phyloP scores from a whole-genome alignment of 2,113 vertebrate genomes.

The Oryzias curvinotus region DNA sequence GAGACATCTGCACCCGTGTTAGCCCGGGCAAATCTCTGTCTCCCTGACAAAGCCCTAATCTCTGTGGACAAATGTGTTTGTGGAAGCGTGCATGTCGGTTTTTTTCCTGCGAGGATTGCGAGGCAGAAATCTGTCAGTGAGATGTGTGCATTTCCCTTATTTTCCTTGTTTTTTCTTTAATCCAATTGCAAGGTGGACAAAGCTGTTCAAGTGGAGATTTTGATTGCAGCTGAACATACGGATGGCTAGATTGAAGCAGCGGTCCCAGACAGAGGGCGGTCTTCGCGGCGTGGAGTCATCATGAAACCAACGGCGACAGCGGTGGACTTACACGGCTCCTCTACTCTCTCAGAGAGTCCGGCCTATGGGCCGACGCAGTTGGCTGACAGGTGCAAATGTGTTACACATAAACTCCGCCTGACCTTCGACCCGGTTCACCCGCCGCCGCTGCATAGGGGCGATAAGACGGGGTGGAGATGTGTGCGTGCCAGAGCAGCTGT shows the following conservation, averaged over 20 bases:
- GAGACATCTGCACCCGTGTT: constrained; percentile 73
- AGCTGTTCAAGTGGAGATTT: constrained; percentile 66
- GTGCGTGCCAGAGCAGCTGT: constrained; percentile 78
- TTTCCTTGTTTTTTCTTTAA: constrained; percentile 41
- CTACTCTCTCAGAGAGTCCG: constrained; percentile 37
- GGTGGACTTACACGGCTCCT: constrained; percentile 52
- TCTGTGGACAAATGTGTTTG: constrained; percentile 36
- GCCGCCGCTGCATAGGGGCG: constrained; percentile 1
- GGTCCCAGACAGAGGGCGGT: constrained; percentile 59
- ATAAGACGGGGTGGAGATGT: constrained; percentile 72
- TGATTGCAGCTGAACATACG: constrained; percentile 66
- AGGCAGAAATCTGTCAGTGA: constrained; percentile 56
- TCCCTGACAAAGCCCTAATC: constrained; percentile 74
- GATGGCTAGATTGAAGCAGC: constrained; percentile 61
- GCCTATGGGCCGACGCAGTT: constrained; percentile 47
- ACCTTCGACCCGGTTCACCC: constrained; percentile 52
- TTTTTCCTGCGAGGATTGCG: constrained; percentile 48
- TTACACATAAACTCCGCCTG: constrained; percentile 26
- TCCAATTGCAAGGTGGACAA: constrained; percentile 69
- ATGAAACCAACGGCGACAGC: constrained; percentile 53
- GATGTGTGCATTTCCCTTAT: constrained; percentile 40
- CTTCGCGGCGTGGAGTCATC: constrained; percentile 48
- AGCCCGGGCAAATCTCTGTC: constrained; percentile 68
- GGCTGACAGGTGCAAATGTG: constrained; percentile 64
- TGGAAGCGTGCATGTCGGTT: constrained; percentile 25